phyloP scores from a whole-genome alignment of 2,888 invertebrate species.

The Rotaria socialis region DNA sequence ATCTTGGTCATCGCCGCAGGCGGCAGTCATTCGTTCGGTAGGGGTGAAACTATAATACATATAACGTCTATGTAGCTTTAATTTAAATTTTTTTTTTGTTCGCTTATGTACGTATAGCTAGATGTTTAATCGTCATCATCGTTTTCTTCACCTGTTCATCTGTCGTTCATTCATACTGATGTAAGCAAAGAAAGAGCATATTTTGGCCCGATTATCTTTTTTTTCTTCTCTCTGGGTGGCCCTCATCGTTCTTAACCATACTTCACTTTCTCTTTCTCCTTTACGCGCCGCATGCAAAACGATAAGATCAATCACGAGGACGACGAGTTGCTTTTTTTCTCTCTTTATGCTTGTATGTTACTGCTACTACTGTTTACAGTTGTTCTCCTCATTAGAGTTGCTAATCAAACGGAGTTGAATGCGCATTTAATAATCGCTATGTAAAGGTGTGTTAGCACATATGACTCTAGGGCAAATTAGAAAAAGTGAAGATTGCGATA shows the following conservation, averaged over 20 bases:
- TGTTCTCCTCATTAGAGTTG: neutral
- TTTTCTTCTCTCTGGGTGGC: neutral
- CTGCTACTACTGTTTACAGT: constrained; percentile 17
- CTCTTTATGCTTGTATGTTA: neutral
- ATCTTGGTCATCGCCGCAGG: constrained; percentile 19
- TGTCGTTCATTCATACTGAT: neutral
- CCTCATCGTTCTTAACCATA: constrained; percentile 16
- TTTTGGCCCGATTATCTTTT: constrained; percentile 17
- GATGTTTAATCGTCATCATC: constrained; percentile 18
- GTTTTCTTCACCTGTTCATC: constrained; percentile 1
- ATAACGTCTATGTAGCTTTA: neutral
- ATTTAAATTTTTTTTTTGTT: neutral
- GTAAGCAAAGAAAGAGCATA: constrained; percentile 1
- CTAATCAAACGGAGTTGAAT: constrained; percentile 13
- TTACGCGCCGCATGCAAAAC: neutral
- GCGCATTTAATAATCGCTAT: neutral
- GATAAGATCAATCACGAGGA: constrained; percentile 21
- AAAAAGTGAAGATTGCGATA: neutral
- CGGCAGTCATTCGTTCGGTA: neutral
- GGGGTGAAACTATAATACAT: neutral
- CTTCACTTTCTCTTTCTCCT: neutral
- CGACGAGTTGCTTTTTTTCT: neutral
- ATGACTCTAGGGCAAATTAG: neutral
- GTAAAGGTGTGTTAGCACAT: neutral
- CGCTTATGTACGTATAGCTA: neutral